Evolutionary conservation across 2,113 vertebrate genomes (phyloP).

Genomic region (Microtus richardsoni): DNA sequence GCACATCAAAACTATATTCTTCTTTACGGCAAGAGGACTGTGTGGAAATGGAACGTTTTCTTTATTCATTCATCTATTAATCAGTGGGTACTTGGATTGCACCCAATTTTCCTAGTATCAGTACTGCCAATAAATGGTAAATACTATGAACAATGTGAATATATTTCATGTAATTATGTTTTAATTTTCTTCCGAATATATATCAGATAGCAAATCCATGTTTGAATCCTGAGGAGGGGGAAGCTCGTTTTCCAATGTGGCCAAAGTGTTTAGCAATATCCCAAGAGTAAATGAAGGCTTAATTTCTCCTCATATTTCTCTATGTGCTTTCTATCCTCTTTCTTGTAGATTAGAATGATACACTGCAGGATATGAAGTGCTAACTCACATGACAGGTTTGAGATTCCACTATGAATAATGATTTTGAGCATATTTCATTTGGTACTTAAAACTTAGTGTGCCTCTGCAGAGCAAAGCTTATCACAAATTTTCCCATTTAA

Average conservation of each 20-base stretch:
- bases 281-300: neutral
- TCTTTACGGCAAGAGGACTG: neutral
- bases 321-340: neutral
- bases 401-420: neutral
- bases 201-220: too few relatives aligned
- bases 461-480: neutral
- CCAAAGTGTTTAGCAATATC: too few relatives aligned
- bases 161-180: neutral
- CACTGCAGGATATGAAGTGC: neutral
- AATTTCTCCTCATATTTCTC: neutral
- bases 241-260: too few relatives aligned
- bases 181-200: too few relatives aligned
- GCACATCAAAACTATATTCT: neutral
- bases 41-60: neutral
- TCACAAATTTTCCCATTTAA: neutral
- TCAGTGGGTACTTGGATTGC: neutral
- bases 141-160: neutral
- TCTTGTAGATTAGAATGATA: neutral
- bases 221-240: too few relatives aligned
- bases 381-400: neutral
- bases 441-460: too few relatives aligned
- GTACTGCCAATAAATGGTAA: neutral
- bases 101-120: neutral
- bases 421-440: neutral
- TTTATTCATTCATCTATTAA: neutral